Base-by-base conservation (phyloP, 2,888 invertebrate genomes). In the Cremastobaeus sp. region DNA sequence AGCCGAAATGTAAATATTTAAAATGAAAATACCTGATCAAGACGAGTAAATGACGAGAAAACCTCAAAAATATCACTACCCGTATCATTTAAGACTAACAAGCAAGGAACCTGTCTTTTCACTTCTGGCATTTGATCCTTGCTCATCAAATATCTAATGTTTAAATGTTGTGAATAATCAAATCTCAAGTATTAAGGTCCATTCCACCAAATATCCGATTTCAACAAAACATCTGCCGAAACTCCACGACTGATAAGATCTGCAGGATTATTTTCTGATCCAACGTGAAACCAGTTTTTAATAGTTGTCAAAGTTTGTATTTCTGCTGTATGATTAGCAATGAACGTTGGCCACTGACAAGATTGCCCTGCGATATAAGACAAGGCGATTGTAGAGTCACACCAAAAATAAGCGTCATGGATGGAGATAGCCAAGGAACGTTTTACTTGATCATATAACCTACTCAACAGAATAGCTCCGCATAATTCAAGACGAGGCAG, bases 361-460 rank as follows among this genome's bases (percentile, higher is more conserved):
- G 77, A 68, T 1, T 60, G 39, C 1, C 55, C 62, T 17, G 48
- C 62, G 15, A 82, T 71, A 80, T 80, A 82, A 8, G 74, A 34
- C 8, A 79, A 28, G 0, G 69, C 54, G 1, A 81, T 77, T 3
- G 64, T 76, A 1, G 81, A 82, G 34, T 82, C 78, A 1, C 74
- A 39, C 76, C 79, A 81, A 12, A 52, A 78, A 69, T 48, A 64
- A 4, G 15, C 30, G 18, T 35, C 6, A 9, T 50, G 17, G 8
- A 76, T 20, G 0, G 47, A 37, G 3, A 47, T 8, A 2, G 15
- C 48, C 11, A 66, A 9, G 0, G 48, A 15, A 8, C 32, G n/a
- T 17, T 1, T 18, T 1, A 37, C 28, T 18, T 37, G 17, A 9
- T 35, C 3, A 0, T 11, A 37, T 12, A 52, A 32, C 12, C 15